phyloP scores from a whole-genome alignment of 2,797 vertebrate species.

The Melanogrammus aeglefinus region DNA sequence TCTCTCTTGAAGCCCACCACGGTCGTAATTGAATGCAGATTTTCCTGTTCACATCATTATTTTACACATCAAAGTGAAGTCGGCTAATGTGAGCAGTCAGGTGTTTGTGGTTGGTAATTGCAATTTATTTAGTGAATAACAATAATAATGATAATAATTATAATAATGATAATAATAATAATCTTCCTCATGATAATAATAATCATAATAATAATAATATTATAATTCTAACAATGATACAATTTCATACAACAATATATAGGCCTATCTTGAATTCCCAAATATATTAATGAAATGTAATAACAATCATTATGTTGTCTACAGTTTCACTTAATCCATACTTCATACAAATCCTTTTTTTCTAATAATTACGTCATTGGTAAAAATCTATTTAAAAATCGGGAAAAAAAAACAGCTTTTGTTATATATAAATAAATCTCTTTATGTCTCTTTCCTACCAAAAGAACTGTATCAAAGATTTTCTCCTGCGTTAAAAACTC shows the following conservation, averaged over 20 bases:
- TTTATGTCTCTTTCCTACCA: background rate
- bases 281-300: background rate
- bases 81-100: background rate
- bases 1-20: slow-evolving; percentile 22
- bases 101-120: background rate
- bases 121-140: background rate
- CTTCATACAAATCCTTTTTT: background rate
- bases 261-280: background rate
- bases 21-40: slow-evolving; percentile 39
- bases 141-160: background rate
- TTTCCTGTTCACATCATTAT: slow-evolving; percentile 12
- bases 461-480: background rate
- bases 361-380: background rate
- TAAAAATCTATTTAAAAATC: background rate
- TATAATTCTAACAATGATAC: background rate
- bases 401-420: background rate
- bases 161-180: slow-evolving; percentile 4
- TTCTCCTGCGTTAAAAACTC: background rate
- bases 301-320: background rate
- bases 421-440: background rate
- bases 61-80: slow-evolving; percentile 27
- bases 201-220: background rate
- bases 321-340: background rate
- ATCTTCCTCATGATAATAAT: slow-evolving; percentile 2
- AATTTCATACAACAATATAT: background rate